These are phyloP conservation scores for Procavia capensis DNA, from an alignment of 2,113 vertebrate genomes.

Conservation along the genomic window DNA sequence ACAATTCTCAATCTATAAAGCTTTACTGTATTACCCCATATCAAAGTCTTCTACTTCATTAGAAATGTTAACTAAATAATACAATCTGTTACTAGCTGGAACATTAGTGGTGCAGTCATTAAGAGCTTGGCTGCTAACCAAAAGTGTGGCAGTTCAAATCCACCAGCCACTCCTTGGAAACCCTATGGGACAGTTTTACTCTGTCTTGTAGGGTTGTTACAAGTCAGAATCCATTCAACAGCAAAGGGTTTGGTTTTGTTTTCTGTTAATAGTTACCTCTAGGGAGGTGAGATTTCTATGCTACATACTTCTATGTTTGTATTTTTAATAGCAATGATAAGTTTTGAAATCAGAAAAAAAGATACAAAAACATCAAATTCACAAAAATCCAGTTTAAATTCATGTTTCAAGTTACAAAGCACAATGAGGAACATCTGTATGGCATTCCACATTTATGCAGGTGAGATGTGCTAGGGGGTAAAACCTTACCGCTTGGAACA, in stretches of 20 bases:
- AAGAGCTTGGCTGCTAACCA: too few relatives aligned
- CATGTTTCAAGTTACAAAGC: background rate
- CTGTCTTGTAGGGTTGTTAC: too few relatives aligned
- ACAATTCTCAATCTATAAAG: conserved; percentile 1
- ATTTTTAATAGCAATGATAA: conserved; percentile 31
- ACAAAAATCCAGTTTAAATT: conserved; percentile 12
- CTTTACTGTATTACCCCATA: background rate
- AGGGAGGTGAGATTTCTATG: background rate
- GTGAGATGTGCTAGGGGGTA: background rate
- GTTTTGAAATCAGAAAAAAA: conserved; percentile 5
- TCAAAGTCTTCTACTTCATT: background rate
- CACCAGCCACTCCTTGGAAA: too few relatives aligned
- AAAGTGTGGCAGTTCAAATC: too few relatives aligned
- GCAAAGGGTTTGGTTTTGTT: too few relatives aligned
- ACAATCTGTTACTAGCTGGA: background rate
- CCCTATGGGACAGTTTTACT: too few relatives aligned
- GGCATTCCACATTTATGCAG: background rate
- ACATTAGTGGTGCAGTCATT: too few relatives aligned
- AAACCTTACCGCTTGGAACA: conserved; percentile 89
- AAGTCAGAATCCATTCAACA: too few relatives aligned
- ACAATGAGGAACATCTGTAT: background rate
- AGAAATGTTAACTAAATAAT: background rate
- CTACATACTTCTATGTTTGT: background rate
- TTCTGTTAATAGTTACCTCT: background rate
- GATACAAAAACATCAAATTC: conserved; percentile 26